Conservation (phyloP, 2,888 invertebrate genomes). For the Schrankia costaestrigalis region DNA sequence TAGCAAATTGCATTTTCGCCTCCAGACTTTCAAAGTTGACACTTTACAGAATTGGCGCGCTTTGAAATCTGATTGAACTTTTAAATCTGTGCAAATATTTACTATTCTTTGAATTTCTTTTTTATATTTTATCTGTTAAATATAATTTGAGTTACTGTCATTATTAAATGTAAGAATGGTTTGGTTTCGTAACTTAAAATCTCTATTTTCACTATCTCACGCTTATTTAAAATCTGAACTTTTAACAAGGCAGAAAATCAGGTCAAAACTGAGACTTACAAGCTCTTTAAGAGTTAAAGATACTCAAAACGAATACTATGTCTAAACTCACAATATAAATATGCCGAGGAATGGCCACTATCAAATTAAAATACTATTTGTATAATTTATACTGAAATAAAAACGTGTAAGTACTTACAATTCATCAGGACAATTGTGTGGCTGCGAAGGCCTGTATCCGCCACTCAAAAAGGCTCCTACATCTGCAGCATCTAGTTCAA, state of each 20-base stretch:
- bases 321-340: too few relatives aligned
- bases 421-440: constrained; percentile 97
- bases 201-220: too few relatives aligned
- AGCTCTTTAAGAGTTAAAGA: too few relatives aligned
- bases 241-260: too few relatives aligned
- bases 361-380: not conserved
- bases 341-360: too few relatives aligned
- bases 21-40: constrained; percentile 26
- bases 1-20: constrained; percentile 38
- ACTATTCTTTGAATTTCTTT: not conserved
- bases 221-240: too few relatives aligned
- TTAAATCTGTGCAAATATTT: constrained; percentile 17
- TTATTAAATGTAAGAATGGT: too few relatives aligned
- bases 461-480: constrained; percentile 92
- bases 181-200: too few relatives aligned
- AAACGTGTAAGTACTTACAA: constrained; percentile 85
- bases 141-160: too few relatives aligned
- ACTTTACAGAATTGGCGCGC: constrained; percentile 19
- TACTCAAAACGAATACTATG: too few relatives aligned
- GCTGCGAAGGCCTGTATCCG: constrained; percentile 94
- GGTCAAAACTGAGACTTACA: too few relatives aligned
- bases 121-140: too few relatives aligned
- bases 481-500: constrained; percentile 95
- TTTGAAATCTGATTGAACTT: constrained; percentile 29
- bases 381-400: not conserved